A percentile compares a stretch with the other conserved stretches of the same genome.
These are phyloP conservation scores for Aplocera efformata DNA, from an alignment of 2,888 invertebrate genomes.

Conservation along the genomic window DNA sequence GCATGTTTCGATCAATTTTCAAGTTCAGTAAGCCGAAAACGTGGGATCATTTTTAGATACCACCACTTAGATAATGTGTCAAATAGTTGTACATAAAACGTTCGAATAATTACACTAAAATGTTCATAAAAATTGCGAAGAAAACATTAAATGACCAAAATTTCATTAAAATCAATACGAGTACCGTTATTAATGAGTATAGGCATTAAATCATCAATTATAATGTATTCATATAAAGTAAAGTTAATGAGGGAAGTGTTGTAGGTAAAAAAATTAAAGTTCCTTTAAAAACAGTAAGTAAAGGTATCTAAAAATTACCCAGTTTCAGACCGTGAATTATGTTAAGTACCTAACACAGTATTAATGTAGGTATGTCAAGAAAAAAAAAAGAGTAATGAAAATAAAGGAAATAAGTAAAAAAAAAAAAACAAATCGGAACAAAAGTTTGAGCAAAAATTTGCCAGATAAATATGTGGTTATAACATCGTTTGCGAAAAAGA, in stretches of 20 bases:
- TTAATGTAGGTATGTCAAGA: slow-evolving; percentile 17
- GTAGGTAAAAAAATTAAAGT: too few species aligned
- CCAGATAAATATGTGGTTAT: slow-evolving; percentile 23
- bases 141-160: too few species aligned
- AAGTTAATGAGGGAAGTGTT: too few species aligned
- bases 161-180: too few species aligned
- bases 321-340: slow-evolving; percentile 4
- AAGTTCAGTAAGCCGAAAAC: slow-evolving; percentile 4
- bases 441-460: slow-evolving; percentile 38
- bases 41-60: slow-evolving; percentile 8
- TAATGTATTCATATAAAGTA: too few species aligned
- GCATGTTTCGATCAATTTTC: slow-evolving; percentile 39
- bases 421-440: slow-evolving; percentile 23
- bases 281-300: too few species aligned
- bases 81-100: too few species aligned
- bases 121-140: too few species aligned
- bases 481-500: slow-evolving; percentile 35
- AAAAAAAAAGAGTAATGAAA: slow-evolving; percentile 30
- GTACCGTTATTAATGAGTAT: too few species aligned
- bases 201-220: too few species aligned
- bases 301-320: slow-evolving; percentile 12
- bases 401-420: slow-evolving; percentile 20
- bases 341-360: slow-evolving; percentile 7
- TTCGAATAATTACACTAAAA: too few species aligned
- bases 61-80: neutral